phyloP scores from a whole-genome alignment of 2,797 vertebrate species.

The Babyrousa celebensis region DNA sequence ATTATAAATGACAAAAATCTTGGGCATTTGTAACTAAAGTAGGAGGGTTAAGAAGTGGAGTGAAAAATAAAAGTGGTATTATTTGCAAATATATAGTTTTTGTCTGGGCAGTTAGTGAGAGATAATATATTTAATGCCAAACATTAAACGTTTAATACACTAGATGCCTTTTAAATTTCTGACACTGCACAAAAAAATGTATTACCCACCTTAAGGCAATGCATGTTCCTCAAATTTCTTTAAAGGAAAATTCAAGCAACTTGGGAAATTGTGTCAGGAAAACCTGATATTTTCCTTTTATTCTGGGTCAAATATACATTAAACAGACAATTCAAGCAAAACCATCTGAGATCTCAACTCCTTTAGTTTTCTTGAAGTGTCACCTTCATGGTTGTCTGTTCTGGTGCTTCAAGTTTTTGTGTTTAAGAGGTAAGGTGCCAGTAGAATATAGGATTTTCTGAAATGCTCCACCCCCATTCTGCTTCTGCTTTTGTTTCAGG shows the following conservation, averaged over 20 bases:
- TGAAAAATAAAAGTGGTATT: constrained; percentile 74
- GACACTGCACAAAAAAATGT: not conserved
- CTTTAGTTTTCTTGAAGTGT: constrained; percentile 72
- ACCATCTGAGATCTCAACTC: constrained; percentile 57
- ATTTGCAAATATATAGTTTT: constrained; percentile 44
- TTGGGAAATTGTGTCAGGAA: constrained; percentile 56
- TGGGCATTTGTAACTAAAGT: constrained; percentile 63
- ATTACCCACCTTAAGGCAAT: not conserved
- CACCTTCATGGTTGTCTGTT: constrained; percentile 79
- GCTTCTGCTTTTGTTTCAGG: constrained; percentile 67
- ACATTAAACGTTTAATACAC: not conserved
- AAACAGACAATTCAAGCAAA: constrained; percentile 79
- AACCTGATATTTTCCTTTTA: constrained; percentile 72
- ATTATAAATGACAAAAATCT: constrained; percentile 41
- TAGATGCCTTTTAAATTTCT: not conserved
- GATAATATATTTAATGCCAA: not conserved
- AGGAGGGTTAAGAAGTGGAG: constrained; percentile 63
- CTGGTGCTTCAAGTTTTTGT: constrained; percentile 64
- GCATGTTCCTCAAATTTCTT: constrained; percentile 29
- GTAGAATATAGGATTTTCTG: constrained; percentile 55
- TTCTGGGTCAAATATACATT: constrained; percentile 71
- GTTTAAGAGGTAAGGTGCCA: constrained; percentile 60
- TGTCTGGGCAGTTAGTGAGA: not conserved
- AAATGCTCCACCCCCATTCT: not conserved
- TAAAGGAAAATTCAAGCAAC: constrained; percentile 48